Conservation (phyloP, 2,113 vertebrate genomes). For the Oncorhynchus tshawytscha region DNA sequence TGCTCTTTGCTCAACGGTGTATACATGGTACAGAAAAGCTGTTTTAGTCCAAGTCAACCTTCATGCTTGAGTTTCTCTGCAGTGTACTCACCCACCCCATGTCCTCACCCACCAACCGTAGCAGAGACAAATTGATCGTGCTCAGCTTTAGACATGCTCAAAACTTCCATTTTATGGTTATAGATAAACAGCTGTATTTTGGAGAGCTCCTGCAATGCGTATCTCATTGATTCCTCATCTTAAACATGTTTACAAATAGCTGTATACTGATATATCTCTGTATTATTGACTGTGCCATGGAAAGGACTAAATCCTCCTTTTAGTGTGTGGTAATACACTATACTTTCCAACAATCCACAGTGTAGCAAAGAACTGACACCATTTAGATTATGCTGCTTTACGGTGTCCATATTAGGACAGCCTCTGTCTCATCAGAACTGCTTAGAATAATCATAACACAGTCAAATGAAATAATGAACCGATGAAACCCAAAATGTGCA, state of each 20-base stretch:
- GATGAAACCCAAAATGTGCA: too few relatives aligned
- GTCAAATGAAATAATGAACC: too few relatives aligned
- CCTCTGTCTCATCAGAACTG: neutral
- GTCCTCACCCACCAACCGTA: neutral
- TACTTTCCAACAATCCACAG: neutral
- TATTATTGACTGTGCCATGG: neutral
- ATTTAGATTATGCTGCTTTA: neutral
- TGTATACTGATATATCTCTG: neutral
- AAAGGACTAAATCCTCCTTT: neutral
- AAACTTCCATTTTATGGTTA: neutral
- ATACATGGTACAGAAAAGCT: neutral
- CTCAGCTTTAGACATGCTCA: neutral
- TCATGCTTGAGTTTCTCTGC: neutral
- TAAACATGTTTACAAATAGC: neutral
- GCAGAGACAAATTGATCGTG: neutral
- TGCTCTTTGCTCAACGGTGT: neutral
- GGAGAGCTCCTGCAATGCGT: neutral
- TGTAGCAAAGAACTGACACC: too few relatives aligned
- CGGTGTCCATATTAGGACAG: neutral
- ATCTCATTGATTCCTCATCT: neutral
- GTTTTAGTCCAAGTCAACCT: neutral
- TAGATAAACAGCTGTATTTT: neutral
- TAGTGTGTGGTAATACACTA: neutral
- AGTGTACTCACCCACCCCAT: neutral
- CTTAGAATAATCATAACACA: too few relatives aligned